A percentile compares a stretch with the other conserved stretches of the same genome.
Conservation (phyloP, 2,797 vertebrate genomes). For the Coregonus ussuriensis region DNA sequence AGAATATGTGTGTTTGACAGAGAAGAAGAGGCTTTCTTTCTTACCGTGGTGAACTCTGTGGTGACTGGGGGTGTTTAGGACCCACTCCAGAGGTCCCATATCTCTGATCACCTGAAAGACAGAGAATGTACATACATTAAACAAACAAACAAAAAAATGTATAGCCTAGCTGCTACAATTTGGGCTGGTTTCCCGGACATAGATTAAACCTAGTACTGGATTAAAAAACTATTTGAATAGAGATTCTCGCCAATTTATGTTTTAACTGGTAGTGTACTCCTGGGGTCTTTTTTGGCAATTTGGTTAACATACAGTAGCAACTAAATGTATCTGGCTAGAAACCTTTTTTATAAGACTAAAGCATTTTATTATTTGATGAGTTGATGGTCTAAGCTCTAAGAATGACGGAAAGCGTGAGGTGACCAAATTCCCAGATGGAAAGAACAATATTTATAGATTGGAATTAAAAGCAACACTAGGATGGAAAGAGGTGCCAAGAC, state of each 20-base stretch:
- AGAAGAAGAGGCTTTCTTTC: conserved; percentile 13
- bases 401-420: conserved; percentile 77
- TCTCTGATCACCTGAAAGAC: conserved; percentile 79
- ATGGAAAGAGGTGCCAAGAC: conserved; percentile 63
- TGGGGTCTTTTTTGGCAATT: not conserved
- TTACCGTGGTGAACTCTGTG: conserved; percentile 93
- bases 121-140: conserved; percentile 6
- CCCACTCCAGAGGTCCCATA: conserved; percentile 88
- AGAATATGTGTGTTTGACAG: not conserved
- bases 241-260: not conserved
- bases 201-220: not conserved
- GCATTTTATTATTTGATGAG: conserved; percentile 83
- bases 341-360: conserved; percentile 74
- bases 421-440: conserved; percentile 76
- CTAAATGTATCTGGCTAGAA: conserved; percentile 15
- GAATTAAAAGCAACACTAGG: conserved; percentile 76
- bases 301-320: conserved; percentile 3
- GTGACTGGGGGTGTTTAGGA: conserved; percentile 94
- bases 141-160: not conserved
- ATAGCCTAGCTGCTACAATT: not conserved
- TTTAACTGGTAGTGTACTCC: not conserved
- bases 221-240: not conserved
- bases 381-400: conserved; percentile 61
- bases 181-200: not conserved
- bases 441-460: conserved; percentile 81